Evolutionary conservation across 2,113 vertebrate genomes (phyloP), one percentile per base, ranked within the genome.

Genomic region (Anser cygnoides): DNA sequence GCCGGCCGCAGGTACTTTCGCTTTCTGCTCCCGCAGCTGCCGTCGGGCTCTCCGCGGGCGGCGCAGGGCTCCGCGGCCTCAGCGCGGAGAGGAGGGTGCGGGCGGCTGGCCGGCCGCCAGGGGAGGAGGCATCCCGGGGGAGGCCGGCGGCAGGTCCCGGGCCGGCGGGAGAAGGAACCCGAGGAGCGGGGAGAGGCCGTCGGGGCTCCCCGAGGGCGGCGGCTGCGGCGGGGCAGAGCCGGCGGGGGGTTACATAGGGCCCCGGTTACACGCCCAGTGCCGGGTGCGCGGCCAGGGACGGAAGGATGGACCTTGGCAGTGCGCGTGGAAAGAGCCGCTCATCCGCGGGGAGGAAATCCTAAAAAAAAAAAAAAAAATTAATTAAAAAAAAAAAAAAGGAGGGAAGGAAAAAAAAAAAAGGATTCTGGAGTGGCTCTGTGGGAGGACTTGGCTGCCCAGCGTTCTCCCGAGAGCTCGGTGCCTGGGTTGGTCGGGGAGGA

Each of bases 271-370:
- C 95, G 93, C 95, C 95, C 95, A 96, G 92, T 22, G 75, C 90
- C 49, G 89, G 39, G 59, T 70, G 88, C 49, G 85, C 81, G 70
- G 87, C 87, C 86, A 39, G 84, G 55, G 74, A 71, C 66, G 67
- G 94, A 93, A 91, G 94, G 92, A 95, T 77, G 90, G 93, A 58
- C 61, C 88, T 96, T 96, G 96, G 96, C 96, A 88, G 35, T 5
- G 35, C 2, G 65, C 57, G 91, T 94, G 96, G 94, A 95, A 96
- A 96, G 68, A 85, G 59, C 59, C 82, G 52, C 81, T 95, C 88
- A 84, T 79, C 37, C 33, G 57, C 28, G 74, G 67, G 46, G 70
- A 79, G 77, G 52, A 72, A 71, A 72, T 37, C 78, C 63, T 73
- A n/a, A 6, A 37, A 5, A 37, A n/a, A 46, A 59, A 63, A 49